Evolutionary conservation across 2,113 vertebrate genomes (phyloP).

Genomic region (Genyomyrus donnyi): DNA sequence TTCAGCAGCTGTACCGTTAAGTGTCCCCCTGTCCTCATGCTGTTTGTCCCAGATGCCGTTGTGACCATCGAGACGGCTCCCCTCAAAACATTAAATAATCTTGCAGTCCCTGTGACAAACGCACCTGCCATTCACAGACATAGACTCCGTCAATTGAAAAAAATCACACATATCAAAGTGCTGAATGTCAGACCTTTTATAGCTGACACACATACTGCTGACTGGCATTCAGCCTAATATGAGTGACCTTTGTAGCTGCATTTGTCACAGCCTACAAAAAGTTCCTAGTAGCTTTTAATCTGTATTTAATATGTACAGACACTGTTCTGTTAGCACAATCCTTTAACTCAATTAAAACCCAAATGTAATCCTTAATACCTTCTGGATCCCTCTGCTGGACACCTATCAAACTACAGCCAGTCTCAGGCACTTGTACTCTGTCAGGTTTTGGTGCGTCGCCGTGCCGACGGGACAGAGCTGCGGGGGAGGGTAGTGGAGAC

Average conservation of each 20-base stretch:
- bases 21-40: neutral
- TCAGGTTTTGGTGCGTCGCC: slow-evolving; percentile 77
- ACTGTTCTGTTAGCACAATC: neutral
- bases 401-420: neutral
- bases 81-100: neutral
- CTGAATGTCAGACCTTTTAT: neutral
- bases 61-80: neutral
- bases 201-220: neutral
- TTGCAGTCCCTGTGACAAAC: neutral
- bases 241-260: neutral
- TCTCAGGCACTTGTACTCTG: neutral
- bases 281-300: neutral
- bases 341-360: neutral
- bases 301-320: neutral
- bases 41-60: no score
- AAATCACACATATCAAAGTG: neutral
- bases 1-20: neutral
- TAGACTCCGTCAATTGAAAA: neutral
- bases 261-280: neutral
- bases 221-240: neutral
- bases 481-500: slow-evolving; percentile 87
- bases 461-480: slow-evolving; percentile 71
- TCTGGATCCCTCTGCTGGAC: neutral
- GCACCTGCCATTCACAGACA: neutral
- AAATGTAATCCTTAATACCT: neutral